Conservation (phyloP, 2,888 invertebrate species). For the Metallyticus violacea region DNA sequence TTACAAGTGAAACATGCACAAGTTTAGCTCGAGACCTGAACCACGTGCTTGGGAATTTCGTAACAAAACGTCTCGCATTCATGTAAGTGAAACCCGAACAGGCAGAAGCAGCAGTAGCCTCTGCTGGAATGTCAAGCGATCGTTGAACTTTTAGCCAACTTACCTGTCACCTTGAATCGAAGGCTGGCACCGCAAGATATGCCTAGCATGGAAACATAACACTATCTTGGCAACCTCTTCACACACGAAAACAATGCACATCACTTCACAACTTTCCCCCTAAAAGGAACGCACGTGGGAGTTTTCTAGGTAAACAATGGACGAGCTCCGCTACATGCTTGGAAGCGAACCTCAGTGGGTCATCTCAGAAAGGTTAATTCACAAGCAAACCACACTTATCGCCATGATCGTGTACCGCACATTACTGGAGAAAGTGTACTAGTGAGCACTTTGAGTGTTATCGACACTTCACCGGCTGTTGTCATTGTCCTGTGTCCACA, state of each 20-base stretch:
- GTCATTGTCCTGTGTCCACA: not conserved
- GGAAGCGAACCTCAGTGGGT: not conserved
- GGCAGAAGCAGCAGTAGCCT: not conserved
- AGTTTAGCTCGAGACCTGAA: no score
- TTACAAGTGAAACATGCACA: no score
- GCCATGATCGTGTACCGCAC: not conserved
- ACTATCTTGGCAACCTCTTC: not conserved
- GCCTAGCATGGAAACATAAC: slow-evolving; percentile 9
- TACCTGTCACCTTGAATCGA: slow-evolving; percentile 15
- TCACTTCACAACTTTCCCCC: not conserved
- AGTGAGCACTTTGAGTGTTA: not conserved
- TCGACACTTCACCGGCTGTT: not conserved
- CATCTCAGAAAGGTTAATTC: not conserved
- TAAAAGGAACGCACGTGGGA: not conserved
- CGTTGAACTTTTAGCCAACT: not conserved
- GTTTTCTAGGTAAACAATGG: not conserved
- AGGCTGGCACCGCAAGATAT: slow-evolving; percentile 14
- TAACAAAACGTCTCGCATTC: not conserved
- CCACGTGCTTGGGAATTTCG: not conserved
- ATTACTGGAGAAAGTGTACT: not conserved
- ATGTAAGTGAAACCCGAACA: not conserved
- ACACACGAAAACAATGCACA: not conserved
- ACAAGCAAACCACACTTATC: not conserved
- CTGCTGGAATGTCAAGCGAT: not conserved
- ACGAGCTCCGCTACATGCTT: not conserved